Conservation (phyloP, 2,797 vertebrate genomes). For the Fringilla coelebs region DNA sequence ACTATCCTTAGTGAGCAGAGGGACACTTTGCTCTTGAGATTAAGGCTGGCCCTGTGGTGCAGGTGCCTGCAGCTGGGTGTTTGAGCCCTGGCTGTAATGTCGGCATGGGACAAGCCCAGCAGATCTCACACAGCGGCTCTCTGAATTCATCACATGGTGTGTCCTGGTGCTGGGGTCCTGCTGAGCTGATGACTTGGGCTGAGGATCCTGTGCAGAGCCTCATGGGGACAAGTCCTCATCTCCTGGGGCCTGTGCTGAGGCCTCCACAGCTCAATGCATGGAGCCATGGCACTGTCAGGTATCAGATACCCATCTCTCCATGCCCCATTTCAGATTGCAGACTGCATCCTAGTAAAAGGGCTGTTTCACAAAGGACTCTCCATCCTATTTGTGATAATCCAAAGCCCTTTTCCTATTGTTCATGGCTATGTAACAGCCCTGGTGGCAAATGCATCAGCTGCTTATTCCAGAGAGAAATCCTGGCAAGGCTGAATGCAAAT, state of each 20-base stretch:
- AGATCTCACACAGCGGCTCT: accelerated
- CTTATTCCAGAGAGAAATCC: background rate
- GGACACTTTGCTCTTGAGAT: background rate
- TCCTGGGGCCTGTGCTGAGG: background rate
- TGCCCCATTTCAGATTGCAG: background rate
- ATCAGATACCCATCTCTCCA: background rate
- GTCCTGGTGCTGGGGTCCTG: background rate
- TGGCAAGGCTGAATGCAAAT: background rate
- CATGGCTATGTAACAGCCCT: background rate
- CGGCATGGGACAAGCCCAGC: background rate
- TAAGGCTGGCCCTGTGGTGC: background rate
- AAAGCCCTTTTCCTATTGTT: background rate
- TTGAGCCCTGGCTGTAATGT: background rate
- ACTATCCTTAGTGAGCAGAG: background rate
- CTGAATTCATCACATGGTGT: background rate
- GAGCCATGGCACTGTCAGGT: background rate
- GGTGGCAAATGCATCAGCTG: background rate
- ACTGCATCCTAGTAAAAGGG: background rate
- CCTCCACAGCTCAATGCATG: background rate
- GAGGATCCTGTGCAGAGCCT: background rate
- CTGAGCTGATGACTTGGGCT: background rate
- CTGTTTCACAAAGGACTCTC: background rate
- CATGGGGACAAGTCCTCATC: background rate
- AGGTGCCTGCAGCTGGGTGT: background rate
- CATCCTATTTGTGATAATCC: background rate